Base-by-base conservation (phyloP, 1,140 invertebrate genomes). In the Trypoxylus dichotomus region DNA sequence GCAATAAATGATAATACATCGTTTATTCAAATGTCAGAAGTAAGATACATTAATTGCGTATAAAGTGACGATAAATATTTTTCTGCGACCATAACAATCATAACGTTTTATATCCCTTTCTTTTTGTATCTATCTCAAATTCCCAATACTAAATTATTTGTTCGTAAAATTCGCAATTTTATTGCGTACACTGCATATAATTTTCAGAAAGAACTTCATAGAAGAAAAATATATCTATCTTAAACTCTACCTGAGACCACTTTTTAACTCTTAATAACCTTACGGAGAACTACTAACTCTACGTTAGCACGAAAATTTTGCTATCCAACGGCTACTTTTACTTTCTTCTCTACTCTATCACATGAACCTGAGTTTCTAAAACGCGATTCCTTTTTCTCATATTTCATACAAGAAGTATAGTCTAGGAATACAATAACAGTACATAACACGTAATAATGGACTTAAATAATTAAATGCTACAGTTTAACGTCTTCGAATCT, bases 341-440 rank as follows among this genome's bases (percentile, higher is more conserved):
- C 10, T 37, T 5, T 37, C 3, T 58, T 13, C 21, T 68, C 60
- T 68, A 21, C 24, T 29, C 60, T 68, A 68, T 29, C 60, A 27
- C 27, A 68, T 27, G 24, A 68, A 68, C 60, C 60, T 68, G 60
- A 68, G 60, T 68, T 68, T 68, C 60, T 68, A 68, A 68, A 68
- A 25, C 60, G 24, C 24, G 24, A 19, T 19, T 68, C 27, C 21
- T 68, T 27, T 29, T 29, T 29, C 60, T 68, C 27, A 68, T 27
- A 68, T 8, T 68, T 68, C 11, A 10, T 68, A 68, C 60, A 68
- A 24, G 60, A 68, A 29, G 10, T 10, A 24, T 68, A 68, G 25
- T 24, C 19, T 13, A 68, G 24, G 27, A 13, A 11, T 68, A 68
- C 60, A 68, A 10, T 3, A 27, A 68, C 24, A 27, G 13, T 29